Percentiles rank a stretch among this genome's conserved stretches.
Evolutionary conservation across 1,140 invertebrate species (phyloP).

Genomic region (Drosophila nikananu): DNA sequence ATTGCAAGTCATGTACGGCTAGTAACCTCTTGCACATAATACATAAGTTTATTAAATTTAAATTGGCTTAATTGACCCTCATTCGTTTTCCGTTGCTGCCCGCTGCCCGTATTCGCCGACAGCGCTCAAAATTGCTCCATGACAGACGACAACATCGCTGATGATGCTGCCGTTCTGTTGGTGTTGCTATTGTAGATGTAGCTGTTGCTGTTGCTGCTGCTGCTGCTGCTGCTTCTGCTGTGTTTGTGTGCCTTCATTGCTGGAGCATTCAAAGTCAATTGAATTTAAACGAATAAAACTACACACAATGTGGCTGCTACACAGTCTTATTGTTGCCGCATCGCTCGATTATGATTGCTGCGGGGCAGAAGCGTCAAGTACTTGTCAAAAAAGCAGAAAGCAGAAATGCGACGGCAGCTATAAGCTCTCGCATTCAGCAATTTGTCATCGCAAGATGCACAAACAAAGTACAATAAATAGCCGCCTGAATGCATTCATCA

Average conservation of each 20-base stretch:
- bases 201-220: conserved; percentile 4
- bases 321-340: conserved; percentile 55
- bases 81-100: conserved; percentile 76
- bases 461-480: conserved; percentile 47
- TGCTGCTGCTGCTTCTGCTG: conserved; percentile 10
- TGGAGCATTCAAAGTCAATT: conserved; percentile 83
- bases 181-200: conserved; percentile 6
- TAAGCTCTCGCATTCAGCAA: conserved; percentile 60
- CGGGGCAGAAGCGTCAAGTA: conserved; percentile 59
- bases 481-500: conserved; percentile 55
- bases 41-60: conserved; percentile 85
- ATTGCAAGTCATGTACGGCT: conserved; percentile 73
- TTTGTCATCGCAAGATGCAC: conserved; percentile 58
- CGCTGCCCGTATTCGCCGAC: conserved; percentile 58
- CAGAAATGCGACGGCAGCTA: conserved; percentile 6
- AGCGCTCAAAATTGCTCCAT: conserved; percentile 52
- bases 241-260: conserved; percentile 71
- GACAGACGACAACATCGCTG: conserved; percentile 58
- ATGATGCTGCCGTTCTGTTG: conserved; percentile 23
- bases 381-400: conserved; percentile 52
- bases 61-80: conserved; percentile 85
- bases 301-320: conserved; percentile 68
- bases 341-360: conserved; percentile 60
- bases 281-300: conserved; percentile 82
- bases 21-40: conserved; percentile 83